Evolutionary conservation across 2,113 vertebrate species (phyloP).

Genomic region (Chamaetylas fuelleborni): DNA sequence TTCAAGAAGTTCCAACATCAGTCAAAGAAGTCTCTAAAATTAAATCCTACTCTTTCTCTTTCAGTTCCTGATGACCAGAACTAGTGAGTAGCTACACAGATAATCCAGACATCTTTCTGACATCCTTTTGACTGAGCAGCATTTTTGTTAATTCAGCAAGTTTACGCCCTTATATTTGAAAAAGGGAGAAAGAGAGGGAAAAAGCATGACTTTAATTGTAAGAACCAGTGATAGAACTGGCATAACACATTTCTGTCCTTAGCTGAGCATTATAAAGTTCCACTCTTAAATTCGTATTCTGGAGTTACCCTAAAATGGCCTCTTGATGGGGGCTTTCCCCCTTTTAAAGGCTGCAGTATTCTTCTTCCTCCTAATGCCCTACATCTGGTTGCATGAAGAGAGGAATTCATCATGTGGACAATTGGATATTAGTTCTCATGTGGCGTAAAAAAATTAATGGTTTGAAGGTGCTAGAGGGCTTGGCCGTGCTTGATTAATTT

Average conservation of each 20-base stretch:
- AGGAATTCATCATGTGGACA: neutral
- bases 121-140: neutral
- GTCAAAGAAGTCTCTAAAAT: neutral
- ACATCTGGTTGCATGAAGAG: neutral
- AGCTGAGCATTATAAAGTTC: neutral
- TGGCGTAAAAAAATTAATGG: neutral
- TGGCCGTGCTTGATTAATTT: neutral
- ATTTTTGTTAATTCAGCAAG: neutral
- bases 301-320: neutral
- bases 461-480: neutral
- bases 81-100: neutral
- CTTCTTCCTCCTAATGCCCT: neutral
- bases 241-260: neutral
- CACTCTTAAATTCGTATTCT: neutral
- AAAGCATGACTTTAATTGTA: neutral
- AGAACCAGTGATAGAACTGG: neutral
- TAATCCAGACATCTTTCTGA: neutral
- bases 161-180: neutral
- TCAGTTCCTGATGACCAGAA: neutral
- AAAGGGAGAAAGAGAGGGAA: neutral
- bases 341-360: neutral
- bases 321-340: neutral
- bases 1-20: neutral
- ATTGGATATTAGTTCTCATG: neutral
- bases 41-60: neutral